phyloP scores from a whole-genome alignment of 2,888 invertebrate species.

The Pseudococcus longispinus region DNA sequence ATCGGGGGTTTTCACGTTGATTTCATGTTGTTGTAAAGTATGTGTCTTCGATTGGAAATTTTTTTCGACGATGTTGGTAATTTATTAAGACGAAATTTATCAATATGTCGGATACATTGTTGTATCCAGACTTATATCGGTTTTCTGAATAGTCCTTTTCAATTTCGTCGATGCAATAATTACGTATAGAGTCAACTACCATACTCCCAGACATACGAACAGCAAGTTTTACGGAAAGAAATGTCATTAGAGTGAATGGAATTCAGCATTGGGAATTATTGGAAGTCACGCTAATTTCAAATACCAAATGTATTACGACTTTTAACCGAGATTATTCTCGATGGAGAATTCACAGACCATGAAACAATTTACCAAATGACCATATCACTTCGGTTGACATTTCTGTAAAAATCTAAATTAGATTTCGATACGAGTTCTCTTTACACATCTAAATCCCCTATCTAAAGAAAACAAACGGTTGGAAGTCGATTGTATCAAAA shows the following conservation, averaged over 20 bases:
- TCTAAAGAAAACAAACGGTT: no score
- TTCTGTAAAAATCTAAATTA: constrained; percentile 5
- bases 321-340: neutral
- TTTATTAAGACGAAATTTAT: no score
- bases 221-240: neutral
- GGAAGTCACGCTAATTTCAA: constrained; percentile 20
- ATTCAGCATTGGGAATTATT: constrained; percentile 1
- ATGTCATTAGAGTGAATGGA: neutral
- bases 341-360: neutral
- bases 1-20: neutral
- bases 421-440: neutral
- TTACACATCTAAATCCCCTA: neutral
- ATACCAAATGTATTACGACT: neutral
- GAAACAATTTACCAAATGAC: constrained; percentile 40
- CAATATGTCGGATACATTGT: no score
- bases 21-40: neutral
- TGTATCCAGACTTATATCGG: no score
- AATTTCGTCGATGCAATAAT: no score
- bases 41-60: neutral
- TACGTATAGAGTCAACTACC: neutral
- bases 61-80: neutral
- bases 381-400: neutral
- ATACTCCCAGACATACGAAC: neutral
- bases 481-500: no score
- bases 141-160: no score